Percentiles rank a stretch among this genome's conserved stretches.
Conservation (phyloP, 1,140 invertebrate genomes). For the Globodera rostochiensis region DNA sequence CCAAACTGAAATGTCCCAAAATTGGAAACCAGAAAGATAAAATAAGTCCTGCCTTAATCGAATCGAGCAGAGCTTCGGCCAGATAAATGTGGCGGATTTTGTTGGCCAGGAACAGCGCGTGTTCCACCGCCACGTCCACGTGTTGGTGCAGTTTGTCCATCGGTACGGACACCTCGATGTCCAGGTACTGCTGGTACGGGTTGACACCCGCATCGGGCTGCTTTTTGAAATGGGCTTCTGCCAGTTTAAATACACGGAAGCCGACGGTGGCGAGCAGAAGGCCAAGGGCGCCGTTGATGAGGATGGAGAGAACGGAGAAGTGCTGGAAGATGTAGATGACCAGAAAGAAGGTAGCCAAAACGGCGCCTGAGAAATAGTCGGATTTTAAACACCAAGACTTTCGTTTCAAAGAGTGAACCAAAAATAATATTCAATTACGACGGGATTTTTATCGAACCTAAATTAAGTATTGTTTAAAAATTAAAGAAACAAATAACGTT, state of each 20-base stretch:
- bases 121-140: conserved; percentile 79
- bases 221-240: conserved; percentile 89
- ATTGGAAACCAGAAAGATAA: conserved; percentile 15
- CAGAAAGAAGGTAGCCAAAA: conserved; percentile 43
- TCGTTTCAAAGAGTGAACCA: too few relatives aligned
- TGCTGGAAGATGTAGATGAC: conserved; percentile 52
- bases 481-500: too few relatives aligned
- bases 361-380: conserved; percentile 24
- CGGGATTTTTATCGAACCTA: too few relatives aligned
- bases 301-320: conserved; percentile 67
- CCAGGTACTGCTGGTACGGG: conserved; percentile 84
- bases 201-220: conserved; percentile 82
- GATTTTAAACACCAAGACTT: too few relatives aligned
- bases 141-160: conserved; percentile 84
- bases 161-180: conserved; percentile 77
- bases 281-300: conserved; percentile 85
- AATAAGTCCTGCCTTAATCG: conserved; percentile 68
- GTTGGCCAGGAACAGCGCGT: conserved; percentile 78
- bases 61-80: conserved; percentile 92
- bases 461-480: too few relatives aligned
- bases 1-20: conserved; percentile 73
- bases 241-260: conserved; percentile 92
- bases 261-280: conserved; percentile 80
- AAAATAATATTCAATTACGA: too few relatives aligned
- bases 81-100: conserved; percentile 89